A percentile compares a stretch with the other conserved stretches of the same genome.
Evolutionary conservation across 2,797 vertebrate genomes (phyloP).

Genomic region (Eremophila alpestris): DNA sequence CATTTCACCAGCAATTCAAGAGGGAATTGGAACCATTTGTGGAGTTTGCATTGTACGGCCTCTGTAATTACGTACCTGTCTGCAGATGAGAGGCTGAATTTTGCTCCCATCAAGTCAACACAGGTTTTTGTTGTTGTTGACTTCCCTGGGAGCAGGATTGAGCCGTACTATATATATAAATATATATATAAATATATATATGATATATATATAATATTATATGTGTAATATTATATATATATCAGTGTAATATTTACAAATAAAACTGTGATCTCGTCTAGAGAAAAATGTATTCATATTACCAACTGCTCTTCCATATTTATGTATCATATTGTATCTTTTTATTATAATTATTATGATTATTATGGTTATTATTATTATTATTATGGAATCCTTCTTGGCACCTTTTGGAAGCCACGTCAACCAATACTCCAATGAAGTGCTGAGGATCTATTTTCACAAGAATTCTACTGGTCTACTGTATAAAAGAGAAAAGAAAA

Average conservation of each 20-base stretch:
- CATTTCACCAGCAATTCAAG: conserved; percentile 74
- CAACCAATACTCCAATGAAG: conserved; percentile 79
- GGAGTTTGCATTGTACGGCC: conserved; percentile 73
- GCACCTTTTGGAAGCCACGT: conserved; percentile 78
- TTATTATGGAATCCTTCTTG: conserved; percentile 77
- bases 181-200: conserved; percentile 77
- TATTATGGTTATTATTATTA: conserved; percentile 77
- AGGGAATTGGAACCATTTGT: conserved; percentile 68
- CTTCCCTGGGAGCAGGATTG: conserved; percentile 56
- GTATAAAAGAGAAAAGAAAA: conserved; percentile 71
- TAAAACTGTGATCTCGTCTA: conserved; percentile 85
- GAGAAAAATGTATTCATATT: conserved; percentile 82
- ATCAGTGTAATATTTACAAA: conserved; percentile 83
- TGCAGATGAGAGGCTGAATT: conserved; percentile 67
- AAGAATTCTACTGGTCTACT: conserved; percentile 84
- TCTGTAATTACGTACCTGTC: conserved; percentile 76
- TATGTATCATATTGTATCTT: conserved; percentile 81
- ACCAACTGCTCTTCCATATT: conserved; percentile 82
- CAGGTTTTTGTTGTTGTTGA: conserved; percentile 40
- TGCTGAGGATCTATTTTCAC: conserved; percentile 79
- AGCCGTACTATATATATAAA: conserved; percentile 73
- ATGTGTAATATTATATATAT: conserved; percentile 76
- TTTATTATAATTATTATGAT: conserved; percentile 80
- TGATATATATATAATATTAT: conserved; percentile 79
- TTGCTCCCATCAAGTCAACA: conserved; percentile 59